Conservation (phyloP, 2,888 invertebrate species). For the Himalopsyche tibetana region DNA sequence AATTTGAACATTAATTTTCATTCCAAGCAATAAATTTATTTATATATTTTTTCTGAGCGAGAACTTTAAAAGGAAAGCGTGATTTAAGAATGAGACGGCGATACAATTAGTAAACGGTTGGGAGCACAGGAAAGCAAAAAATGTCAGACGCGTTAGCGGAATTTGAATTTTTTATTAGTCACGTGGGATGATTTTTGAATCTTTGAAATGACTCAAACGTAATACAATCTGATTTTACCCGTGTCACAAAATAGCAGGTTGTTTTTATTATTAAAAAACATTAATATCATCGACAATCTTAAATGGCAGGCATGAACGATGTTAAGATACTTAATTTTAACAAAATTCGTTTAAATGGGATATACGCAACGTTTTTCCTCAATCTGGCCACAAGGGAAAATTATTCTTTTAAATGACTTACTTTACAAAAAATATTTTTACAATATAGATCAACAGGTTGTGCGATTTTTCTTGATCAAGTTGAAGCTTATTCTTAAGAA, state of each 20-base stretch:
- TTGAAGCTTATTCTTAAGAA: too few species aligned
- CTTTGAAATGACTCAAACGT: neutral
- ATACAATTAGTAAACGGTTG: neutral
- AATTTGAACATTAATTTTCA: conserved; percentile 1
- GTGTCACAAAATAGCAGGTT: neutral
- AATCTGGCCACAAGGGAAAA: too few species aligned
- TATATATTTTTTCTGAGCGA: neutral
- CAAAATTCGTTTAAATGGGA: neutral
- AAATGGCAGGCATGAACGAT: neutral
- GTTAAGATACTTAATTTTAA: neutral
- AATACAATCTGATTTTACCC: neutral
- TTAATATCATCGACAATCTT: neutral
- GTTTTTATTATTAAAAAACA: neutral
- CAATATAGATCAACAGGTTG: too few species aligned
- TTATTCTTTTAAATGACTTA: too few species aligned
- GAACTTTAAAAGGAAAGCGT: neutral
- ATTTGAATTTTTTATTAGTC: conserved; percentile 30
- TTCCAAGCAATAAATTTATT: conserved; percentile 10
- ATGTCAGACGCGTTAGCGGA: neutral
- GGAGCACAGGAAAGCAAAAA: neutral
- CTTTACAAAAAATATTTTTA: too few species aligned
- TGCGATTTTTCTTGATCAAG: too few species aligned
- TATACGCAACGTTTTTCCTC: too few species aligned
- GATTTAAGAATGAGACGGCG: neutral
- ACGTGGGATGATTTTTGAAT: conserved; percentile 26